Evolutionary conservation across 1,140 invertebrate genomes (phyloP), one percentile per base, ranked within the genome.

Genomic region (Wasmannia auropunctata): DNA sequence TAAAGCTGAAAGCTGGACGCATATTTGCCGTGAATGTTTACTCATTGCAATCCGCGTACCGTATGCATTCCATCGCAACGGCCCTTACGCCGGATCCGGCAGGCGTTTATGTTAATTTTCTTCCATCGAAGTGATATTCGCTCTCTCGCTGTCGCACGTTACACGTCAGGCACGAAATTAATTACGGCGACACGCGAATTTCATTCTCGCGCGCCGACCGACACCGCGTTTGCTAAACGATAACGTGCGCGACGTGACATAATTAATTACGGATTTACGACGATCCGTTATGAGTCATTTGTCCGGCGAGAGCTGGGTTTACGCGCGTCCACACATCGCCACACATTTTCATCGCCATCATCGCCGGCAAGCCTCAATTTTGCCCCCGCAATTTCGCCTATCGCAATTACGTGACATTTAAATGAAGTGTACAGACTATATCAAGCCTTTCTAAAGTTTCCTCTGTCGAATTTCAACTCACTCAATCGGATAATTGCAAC

Each of bases 231-330:
- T 40, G 49, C 51, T 83, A 83, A 83, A 83, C 67, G 67, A 83
- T 83, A 83, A 83, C 67, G 67, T 37, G 34, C 51, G 60, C 67
- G 28, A 58, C 40, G 79, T 83, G 79, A 83, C 79, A 83, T 72
- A 83, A 83, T 83, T 83, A 83, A 83, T 83, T 83, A 74, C 79
- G 79, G 51, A 83, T 83, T 83, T 83, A 74, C 79, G 79, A 83
- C 79, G 67, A 83, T 83, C 79, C 37, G 79, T 56, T 72, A 83
- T 56, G 67, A 83, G 51, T 83, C 79, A 83, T 83, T 83, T 83
- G 79, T 83, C 67, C 51, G 25, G 79, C 25, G 14, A 25, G 25
- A 25, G 25, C 51, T 31, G 65, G 49, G 25, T 72, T 81, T 43
- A 72, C 65, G 40, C 19, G 67, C n/a, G 51, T 58, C 79, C 65